phyloP scores from a whole-genome alignment of 2,797 vertebrate genomes.

The Oreochromis grahami region DNA sequence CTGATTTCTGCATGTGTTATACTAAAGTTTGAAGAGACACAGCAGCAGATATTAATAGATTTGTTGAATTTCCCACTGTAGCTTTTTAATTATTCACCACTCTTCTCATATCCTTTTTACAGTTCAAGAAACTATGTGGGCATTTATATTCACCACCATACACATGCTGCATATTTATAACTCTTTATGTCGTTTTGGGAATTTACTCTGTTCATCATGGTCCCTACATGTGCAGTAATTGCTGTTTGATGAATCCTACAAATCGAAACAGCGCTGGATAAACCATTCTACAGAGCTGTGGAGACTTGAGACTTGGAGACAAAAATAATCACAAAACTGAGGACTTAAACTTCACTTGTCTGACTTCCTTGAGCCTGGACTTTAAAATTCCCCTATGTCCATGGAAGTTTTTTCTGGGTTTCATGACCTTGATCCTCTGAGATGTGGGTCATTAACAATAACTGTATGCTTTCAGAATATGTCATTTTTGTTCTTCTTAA shows the following conservation, averaged over 20 bases:
- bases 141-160: background rate
- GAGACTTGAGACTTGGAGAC: background rate
- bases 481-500: background rate
- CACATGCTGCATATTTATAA: background rate
- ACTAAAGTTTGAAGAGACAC: background rate
- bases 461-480: background rate
- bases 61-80: background rate
- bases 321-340: background rate
- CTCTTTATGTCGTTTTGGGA: background rate
- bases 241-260: background rate
- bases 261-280: background rate
- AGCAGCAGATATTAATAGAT: constrained; percentile 28
- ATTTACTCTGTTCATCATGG: background rate
- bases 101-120: background rate
- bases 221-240: background rate
- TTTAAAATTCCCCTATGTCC: background rate
- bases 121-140: background rate
- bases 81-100: constrained; percentile 34
- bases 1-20: background rate
- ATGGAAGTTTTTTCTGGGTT: background rate
- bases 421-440: background rate
- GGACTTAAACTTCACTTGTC: background rate
- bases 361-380: background rate
- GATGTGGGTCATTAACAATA: background rate
- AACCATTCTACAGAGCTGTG: background rate